A percentile compares a stretch with the other conserved stretches of the same genome.
These are phyloP conservation scores for Apomyelois bistriatella DNA, from an alignment of 2,888 invertebrate genomes.

Conservation along the genomic window DNA sequence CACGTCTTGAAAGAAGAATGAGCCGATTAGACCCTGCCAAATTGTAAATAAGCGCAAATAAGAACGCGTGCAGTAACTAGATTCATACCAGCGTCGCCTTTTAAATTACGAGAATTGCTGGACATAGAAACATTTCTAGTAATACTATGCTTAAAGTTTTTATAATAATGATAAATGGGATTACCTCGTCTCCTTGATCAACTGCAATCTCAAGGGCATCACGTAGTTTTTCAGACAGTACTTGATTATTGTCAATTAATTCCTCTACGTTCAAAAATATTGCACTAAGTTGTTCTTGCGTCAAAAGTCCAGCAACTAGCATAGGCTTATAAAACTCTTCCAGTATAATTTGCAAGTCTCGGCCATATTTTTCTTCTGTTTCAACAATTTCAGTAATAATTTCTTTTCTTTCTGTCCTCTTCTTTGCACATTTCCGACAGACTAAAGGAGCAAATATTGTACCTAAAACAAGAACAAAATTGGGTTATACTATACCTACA, in stretches of 20 bases:
- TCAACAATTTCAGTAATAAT: slow-evolving; percentile 97
- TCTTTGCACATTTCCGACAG: slow-evolving; percentile 93
- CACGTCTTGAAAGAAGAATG: too few species aligned
- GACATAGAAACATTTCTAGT: background rate
- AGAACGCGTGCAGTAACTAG: too few species aligned
- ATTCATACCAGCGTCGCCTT: too few species aligned
- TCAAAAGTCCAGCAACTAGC: slow-evolving; percentile 93
- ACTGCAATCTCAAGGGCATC: slow-evolving; percentile 92
- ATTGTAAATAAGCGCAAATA: too few species aligned
- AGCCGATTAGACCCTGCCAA: too few species aligned
- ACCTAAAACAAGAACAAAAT: slow-evolving; percentile 59
- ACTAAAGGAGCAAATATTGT: slow-evolving; percentile 88
- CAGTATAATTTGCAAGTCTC: slow-evolving; percentile 94
- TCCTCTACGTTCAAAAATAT: slow-evolving; percentile 97
- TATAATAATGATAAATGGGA: background rate
- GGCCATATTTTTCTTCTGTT: slow-evolving; percentile 96
- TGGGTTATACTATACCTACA: background rate
- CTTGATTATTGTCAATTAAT: slow-evolving; percentile 91
- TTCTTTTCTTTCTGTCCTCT: slow-evolving; percentile 94
- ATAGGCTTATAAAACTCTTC: slow-evolving; percentile 97
- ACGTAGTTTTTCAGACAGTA: slow-evolving; percentile 91
- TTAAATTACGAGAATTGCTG: too few species aligned
- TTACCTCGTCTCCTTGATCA: slow-evolving; percentile 87
- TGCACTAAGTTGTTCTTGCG: slow-evolving; percentile 93
- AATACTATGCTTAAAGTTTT: too few species aligned